Evolutionary conservation across 2,113 vertebrate species (phyloP), one percentile per base, ranked within the genome.

Genomic region (Pionites leucogaster): DNA sequence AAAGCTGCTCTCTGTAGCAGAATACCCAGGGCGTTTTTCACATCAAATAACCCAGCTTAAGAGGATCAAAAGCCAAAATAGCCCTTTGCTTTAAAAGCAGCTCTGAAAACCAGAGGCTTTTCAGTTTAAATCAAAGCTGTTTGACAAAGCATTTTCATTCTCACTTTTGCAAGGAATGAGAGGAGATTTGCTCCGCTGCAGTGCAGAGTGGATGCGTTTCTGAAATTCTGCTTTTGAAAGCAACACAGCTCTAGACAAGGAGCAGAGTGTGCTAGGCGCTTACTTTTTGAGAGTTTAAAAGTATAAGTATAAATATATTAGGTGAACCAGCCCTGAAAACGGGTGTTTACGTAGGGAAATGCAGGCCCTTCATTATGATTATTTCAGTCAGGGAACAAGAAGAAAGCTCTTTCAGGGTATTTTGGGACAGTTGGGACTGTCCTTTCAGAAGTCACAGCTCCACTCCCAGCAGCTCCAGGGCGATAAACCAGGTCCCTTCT

Each of bases 1-100:
- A 96, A 96, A 92, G 83, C 95, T 88, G 80, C 57, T 95, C 92
- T 93, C 91, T 31, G 67, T 87, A 93, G 59, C 67, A 20, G 33
- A 80, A 86, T 53, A 96, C 62, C 78, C 79, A 89, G 84, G 91
- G 82, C 15, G 2, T 96, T 96, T 96, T 95, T 95, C 92, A 90
- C 92, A 94, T 93, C 95, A 96, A 97, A 96, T 95, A 97, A 95
- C 87, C 17, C 89, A 93, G 95, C 87, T 96, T 96, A 97, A 94
- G 86, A 95, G 85, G 93, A 94, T 96, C 89, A 97, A 97, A 96
- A 97, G 94, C 63, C 93, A 96, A 96, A 96, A 63, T 93, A 86
- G 71, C 64, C 87, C 52, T 91, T 91, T 93, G 55, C 92, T 96
- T 93, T 95, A 92, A 92, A 96, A 91, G 88, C 88, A 86, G 79